Conservation (phyloP, 2,888 invertebrate genomes). For the Oeneis ivallda region DNA sequence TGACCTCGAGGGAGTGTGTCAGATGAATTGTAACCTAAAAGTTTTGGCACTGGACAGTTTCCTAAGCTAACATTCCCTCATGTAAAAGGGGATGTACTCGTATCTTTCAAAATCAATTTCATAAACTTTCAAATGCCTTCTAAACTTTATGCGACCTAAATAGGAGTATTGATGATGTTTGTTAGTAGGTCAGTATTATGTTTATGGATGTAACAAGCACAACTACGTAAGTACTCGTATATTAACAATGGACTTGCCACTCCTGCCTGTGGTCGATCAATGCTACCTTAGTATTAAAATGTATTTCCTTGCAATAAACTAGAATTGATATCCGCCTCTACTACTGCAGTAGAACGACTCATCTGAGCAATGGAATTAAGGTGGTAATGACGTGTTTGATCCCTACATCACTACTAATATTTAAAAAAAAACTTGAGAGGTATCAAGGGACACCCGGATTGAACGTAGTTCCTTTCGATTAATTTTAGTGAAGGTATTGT, state of each 20-base stretch:
- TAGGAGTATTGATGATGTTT: slow-evolving; percentile 26
- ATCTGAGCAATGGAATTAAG: too few relatives aligned
- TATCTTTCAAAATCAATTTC: background rate
- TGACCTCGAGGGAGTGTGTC: background rate
- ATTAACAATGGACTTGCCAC: slow-evolving; percentile 35
- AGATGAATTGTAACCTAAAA: background rate
- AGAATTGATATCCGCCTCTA: background rate
- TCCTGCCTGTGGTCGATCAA: slow-evolving; percentile 33
- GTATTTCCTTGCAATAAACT: background rate
- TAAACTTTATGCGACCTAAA: background rate
- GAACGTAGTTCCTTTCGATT: too few relatives aligned
- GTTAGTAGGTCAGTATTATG: slow-evolving; percentile 34
- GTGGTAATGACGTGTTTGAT: too few relatives aligned
- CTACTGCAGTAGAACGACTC: background rate
- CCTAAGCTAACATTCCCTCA: background rate
- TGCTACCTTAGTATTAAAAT: slow-evolving; percentile 25
- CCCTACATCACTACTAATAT: too few relatives aligned
- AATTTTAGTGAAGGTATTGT: too few relatives aligned
- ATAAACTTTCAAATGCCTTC: background rate
- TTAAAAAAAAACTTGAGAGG: too few relatives aligned
- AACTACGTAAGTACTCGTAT: slow-evolving; percentile 17
- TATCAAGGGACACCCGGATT: too few relatives aligned
- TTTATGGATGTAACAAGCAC: slow-evolving; percentile 21
- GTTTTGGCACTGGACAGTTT: background rate
- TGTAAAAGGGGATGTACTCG: background rate